Evolutionary conservation across 2,888 invertebrate genomes (phyloP).

Genomic region (Temnothorax ravouxi): DNA sequence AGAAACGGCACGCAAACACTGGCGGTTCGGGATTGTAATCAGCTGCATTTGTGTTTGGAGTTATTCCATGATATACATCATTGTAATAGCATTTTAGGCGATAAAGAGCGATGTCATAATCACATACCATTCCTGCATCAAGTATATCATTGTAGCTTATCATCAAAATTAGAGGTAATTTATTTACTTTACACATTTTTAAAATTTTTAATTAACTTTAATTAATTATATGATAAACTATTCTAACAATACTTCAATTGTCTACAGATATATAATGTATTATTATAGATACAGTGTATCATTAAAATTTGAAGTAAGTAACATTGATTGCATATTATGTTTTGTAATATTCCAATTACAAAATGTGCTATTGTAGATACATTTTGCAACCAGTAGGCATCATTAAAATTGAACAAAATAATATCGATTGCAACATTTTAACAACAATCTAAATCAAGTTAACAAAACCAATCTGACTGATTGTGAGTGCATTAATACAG

Average conservation of each 20-base stretch:
- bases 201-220: neutral
- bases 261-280: neutral
- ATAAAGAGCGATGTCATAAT: slow-evolving; percentile 89
- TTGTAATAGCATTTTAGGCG: slow-evolving; percentile 89
- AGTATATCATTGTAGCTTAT: neutral
- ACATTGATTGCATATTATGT: neutral
- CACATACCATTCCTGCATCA: slow-evolving; percentile 78
- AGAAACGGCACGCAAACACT: slow-evolving; percentile 93
- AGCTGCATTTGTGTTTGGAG: slow-evolving; percentile 86
- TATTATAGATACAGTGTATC: neutral
- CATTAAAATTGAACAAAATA: neutral
- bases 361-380: neutral
- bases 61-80: slow-evolving; percentile 90
- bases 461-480: neutral
- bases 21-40: slow-evolving; percentile 90
- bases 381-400: no score
- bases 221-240: neutral
- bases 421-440: neutral
- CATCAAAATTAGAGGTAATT: neutral
- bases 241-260: neutral
- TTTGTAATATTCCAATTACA: neutral
- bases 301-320: neutral
- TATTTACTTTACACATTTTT: neutral
- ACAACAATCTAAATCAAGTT: neutral
- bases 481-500: neutral